phyloP scores from a whole-genome alignment of 2,888 invertebrate genomes.

The Achlya flavicornis region DNA sequence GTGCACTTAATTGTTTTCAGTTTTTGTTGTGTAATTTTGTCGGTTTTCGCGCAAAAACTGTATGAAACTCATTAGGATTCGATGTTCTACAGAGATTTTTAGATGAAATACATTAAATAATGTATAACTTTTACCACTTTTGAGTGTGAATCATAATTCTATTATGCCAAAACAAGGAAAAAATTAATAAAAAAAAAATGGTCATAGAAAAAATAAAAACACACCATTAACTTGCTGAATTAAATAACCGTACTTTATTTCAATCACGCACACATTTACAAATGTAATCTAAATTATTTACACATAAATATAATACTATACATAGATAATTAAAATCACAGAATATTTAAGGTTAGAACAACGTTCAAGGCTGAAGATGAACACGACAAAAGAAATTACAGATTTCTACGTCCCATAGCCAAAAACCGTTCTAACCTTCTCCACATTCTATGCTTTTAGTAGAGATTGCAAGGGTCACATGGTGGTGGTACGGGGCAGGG shows the following conservation, averaged over 20 bases:
- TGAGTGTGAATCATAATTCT: too few relatives aligned
- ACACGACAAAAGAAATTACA: too few relatives aligned
- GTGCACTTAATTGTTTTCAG: too few relatives aligned
- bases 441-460: background rate
- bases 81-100: too few relatives aligned
- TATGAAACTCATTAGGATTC: too few relatives aligned
- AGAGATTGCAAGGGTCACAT: conserved; percentile 16
- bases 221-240: conserved; percentile 22
- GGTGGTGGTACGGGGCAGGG: conserved; percentile 8
- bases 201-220: conserved; percentile 28
- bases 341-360: conserved; percentile 9
- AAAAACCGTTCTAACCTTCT: background rate
- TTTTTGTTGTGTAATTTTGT: too few relatives aligned
- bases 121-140: too few relatives aligned
- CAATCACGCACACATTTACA: conserved; percentile 55
- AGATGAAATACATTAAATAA: too few relatives aligned
- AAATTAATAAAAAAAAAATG: conserved; percentile 12
- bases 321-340: conserved; percentile 28
- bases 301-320: conserved; percentile 35
- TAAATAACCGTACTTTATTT: conserved; percentile 64
- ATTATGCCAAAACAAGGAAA: too few relatives aligned
- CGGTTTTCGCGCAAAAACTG: too few relatives aligned
- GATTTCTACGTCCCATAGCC: background rate
- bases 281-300: conserved; percentile 48
- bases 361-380: background rate